phyloP scores from a whole-genome alignment of 1,140 invertebrate species.

The Neuroterus valhalla region DNA sequence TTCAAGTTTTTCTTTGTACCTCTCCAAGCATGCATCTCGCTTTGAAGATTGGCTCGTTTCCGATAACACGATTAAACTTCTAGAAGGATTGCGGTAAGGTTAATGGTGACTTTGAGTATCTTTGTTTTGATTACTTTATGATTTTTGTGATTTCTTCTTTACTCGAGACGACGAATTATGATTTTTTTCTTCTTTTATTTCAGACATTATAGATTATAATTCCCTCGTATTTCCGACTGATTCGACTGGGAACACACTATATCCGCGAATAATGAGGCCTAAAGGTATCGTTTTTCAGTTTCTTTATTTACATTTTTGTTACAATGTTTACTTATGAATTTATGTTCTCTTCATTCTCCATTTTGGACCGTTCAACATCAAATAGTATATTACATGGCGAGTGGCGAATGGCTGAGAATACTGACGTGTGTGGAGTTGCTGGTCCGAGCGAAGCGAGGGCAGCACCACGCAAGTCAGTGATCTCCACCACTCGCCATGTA shows the following conservation, averaged over 20 bases:
- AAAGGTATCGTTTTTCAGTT: conserved; percentile 78
- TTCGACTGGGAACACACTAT: conserved; percentile 82
- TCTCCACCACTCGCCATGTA: too few species aligned
- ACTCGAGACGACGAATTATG: conserved; percentile 35
- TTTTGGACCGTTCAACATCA: too few species aligned
- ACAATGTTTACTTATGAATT: neutral
- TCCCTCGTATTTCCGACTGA: conserved; percentile 87
- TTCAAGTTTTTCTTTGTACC: conserved; percentile 43
- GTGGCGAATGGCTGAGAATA: too few species aligned
- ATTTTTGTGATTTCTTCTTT: neutral
- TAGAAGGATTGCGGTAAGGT: conserved; percentile 37
- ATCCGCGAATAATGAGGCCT: conserved; percentile 82
- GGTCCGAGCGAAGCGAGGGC: too few species aligned
- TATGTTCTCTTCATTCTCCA: neutral
- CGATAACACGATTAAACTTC: conserved; percentile 50
- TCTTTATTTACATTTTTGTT: conserved; percentile 38
- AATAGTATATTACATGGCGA: too few species aligned
- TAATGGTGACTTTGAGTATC: conserved; percentile 22
- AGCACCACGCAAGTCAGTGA: too few species aligned
- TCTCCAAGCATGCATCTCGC: conserved; percentile 44
- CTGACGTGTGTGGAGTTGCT: too few species aligned
- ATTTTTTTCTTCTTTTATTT: conserved; percentile 76
- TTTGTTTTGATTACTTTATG: conserved; percentile 1
- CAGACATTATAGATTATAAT: conserved; percentile 87
- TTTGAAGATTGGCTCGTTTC: conserved; percentile 50